phyloP scores from a whole-genome alignment of 2,113 vertebrate species.

The Ramphastos sulfuratus region DNA sequence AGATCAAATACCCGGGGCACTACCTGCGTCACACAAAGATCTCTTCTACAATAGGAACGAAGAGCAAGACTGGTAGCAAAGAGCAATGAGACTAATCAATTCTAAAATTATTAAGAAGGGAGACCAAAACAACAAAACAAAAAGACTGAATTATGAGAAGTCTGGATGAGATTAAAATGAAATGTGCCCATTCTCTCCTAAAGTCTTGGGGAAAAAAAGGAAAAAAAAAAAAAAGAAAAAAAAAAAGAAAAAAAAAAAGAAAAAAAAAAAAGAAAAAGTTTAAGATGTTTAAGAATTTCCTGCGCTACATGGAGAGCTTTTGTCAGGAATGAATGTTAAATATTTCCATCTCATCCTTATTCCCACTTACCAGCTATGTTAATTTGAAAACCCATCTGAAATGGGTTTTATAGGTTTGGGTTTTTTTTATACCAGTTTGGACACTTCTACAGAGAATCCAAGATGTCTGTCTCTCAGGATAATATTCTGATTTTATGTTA shows the following conservation, averaged over 20 bases:
- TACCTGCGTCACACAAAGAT: conserved; percentile 66
- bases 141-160: conserved; percentile 19
- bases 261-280: too few species aligned
- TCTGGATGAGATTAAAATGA: conserved; percentile 46
- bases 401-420: background rate
- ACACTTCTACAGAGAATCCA: background rate
- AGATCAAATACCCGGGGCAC: conserved; percentile 72
- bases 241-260: too few species aligned
- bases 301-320: conserved; percentile 18
- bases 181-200: background rate
- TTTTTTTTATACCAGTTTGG: background rate
- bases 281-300: conserved; percentile 42
- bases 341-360: conserved; percentile 43
- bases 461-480: background rate
- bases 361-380: background rate
- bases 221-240: too few species aligned
- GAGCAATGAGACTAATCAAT: conserved; percentile 64
- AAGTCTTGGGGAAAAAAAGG: conserved; percentile 10
- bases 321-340: conserved; percentile 10
- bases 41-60: conserved; percentile 74
- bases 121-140: background rate
- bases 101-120: conserved; percentile 59
- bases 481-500: background rate
- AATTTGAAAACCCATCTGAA: background rate
- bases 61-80: conserved; percentile 70